phyloP scores from a whole-genome alignment of 92 coral and sea anemone genomes.

The Palythoa caribaeorum region DNA sequence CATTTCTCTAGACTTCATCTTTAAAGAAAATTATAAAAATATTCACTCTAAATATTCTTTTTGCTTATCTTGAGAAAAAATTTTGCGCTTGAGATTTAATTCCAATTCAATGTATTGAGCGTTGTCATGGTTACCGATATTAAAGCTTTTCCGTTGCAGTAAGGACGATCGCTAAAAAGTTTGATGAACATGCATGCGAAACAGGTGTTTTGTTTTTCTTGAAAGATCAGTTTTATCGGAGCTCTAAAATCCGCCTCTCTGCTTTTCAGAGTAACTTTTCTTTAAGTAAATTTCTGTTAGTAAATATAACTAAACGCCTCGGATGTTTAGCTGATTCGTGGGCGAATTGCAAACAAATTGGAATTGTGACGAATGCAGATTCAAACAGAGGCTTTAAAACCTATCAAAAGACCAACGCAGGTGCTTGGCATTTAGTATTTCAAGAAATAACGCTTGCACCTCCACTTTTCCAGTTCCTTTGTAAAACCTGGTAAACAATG shows the following conservation, averaged over 20 bases:
- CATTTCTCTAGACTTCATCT: too few relatives aligned
- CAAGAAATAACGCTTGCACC: not conserved
- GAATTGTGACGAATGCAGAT: not conserved
- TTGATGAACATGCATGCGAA: not conserved
- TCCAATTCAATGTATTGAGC: not conserved
- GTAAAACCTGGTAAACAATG: not conserved
- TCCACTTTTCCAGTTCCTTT: not conserved
- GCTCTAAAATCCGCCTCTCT: not conserved
- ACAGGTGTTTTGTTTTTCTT: not conserved
- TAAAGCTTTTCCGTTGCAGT: not conserved
- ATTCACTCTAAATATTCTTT: too few relatives aligned
- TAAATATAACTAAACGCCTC: not conserved
- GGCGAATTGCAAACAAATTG: conserved; percentile 11
- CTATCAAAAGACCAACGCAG: conserved; percentile 24
- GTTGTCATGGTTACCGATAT: not conserved
- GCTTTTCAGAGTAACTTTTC: not conserved
- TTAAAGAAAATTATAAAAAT: too few relatives aligned
- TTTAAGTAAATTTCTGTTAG: not conserved
- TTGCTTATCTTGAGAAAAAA: not conserved
- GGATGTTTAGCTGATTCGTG: conserved; percentile 2
- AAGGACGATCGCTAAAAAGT: not conserved
- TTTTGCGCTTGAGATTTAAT: not conserved
- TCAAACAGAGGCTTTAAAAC: not conserved
- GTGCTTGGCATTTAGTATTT: not conserved
- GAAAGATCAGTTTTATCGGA: not conserved